Evolutionary conservation across 2,888 invertebrate species (phyloP).

Genomic region (Nomada hirtipes): DNA sequence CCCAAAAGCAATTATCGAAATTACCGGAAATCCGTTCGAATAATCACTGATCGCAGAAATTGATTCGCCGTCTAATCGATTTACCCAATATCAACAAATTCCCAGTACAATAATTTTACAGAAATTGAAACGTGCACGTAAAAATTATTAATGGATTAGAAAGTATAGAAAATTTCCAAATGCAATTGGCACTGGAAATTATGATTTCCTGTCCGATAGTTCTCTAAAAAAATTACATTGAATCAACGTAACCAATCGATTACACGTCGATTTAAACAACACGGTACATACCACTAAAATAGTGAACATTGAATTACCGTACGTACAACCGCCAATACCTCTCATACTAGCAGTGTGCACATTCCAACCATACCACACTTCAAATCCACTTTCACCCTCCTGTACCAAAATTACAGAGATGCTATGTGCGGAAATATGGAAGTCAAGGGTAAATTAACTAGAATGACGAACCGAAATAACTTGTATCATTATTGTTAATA

Average conservation of each 20-base stretch:
- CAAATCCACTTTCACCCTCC: conserved; percentile 5
- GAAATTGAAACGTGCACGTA: no score
- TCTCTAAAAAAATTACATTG: no score
- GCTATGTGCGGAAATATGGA: background rate
- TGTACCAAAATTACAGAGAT: background rate
- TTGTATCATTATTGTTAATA: conserved; percentile 28
- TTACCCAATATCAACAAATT: no score
- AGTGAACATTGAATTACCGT: background rate
- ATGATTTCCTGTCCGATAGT: no score
- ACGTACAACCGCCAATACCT: background rate
- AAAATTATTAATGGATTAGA: no score
- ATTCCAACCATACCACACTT: background rate
- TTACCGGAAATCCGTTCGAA: background rate
- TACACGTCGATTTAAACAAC: background rate
- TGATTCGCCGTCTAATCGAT: background rate
- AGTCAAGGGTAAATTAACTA: background rate
- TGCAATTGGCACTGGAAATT: no score
- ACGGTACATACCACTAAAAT: background rate
- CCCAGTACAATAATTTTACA: no score
- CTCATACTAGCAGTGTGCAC: background rate
- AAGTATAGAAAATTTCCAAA: no score
- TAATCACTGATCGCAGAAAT: background rate
- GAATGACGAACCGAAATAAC: conserved; percentile 22
- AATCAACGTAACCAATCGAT: background rate
- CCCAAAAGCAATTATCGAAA: background rate